Percentiles rank a stretch among this genome's conserved stretches.
phyloP scores from a whole-genome alignment of 2,888 invertebrate species.

The Caenorhabditis imperialis region DNA sequence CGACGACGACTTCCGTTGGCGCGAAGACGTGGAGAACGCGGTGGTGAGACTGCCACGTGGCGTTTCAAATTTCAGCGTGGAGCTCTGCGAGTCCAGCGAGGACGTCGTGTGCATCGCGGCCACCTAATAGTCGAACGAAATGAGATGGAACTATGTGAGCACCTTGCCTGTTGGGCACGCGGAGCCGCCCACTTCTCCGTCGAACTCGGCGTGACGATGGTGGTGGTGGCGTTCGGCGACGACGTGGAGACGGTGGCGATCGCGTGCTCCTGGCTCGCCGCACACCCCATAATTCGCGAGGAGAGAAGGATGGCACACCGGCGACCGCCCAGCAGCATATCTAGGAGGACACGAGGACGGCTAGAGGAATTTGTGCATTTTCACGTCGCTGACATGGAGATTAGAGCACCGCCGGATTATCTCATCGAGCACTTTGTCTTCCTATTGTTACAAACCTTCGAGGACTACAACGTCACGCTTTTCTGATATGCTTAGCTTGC shows the following conservation, averaged over 20 bases:
- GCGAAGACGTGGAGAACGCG: conserved; percentile 28
- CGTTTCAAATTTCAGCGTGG: conserved; percentile 4
- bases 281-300: conserved; percentile 37
- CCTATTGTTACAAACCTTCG: no score
- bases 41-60: conserved; percentile 52
- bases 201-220: conserved; percentile 1
- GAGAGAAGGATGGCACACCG: neutral
- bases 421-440: no score
- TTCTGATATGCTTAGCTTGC: no score
- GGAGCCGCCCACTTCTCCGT: no score
- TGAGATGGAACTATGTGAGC: no score
- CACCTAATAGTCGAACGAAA: neutral
- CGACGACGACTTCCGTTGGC: conserved; percentile 12
- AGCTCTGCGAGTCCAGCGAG: conserved; percentile 21
- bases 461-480: no score
- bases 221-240: neutral
- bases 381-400: no score
- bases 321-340: conserved; percentile 47
- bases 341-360: conserved; percentile 32
- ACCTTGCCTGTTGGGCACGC: neutral
- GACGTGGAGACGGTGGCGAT: conserved; percentile 29
- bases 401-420: no score
- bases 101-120: neutral
- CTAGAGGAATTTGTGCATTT: no score
- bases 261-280: conserved; percentile 14